Evolutionary conservation across 1,140 invertebrate genomes (phyloP), one percentile per base, ranked within the genome.

Genomic region (Heterodera carotae): DNA sequence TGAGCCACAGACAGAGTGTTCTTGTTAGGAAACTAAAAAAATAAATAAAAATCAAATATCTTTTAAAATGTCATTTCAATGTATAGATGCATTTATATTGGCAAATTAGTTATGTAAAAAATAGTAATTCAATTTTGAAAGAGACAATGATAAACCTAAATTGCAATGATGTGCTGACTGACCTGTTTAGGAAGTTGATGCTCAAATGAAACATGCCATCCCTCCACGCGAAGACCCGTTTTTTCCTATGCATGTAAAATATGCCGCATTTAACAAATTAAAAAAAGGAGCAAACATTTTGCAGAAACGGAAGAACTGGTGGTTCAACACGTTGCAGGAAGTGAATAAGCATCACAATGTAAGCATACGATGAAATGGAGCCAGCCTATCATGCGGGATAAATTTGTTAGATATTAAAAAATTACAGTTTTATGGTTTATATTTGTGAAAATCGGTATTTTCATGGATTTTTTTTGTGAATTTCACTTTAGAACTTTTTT

Each of bases 301-400:
- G 76, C 27, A 77, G 53, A 77, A 53, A 77, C 15, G 74, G 56
- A 6, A 77, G 36, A 2, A 77, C 29, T 8, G 76, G 76, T 18
- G 76, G 76, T 18, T 77, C 25, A 36, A 29, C n/a, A 33, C 48
- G 76, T 36, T 77, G 76, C 34, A 77, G 59, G 53, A 53, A 77
- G 31, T 66, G 31, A 56, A 77, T 74, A 22, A 77, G 43, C 70
- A 77, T 77, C 31, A 77, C 62, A 33, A 69, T 78, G 69, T 74
- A 74, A 25, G 71, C 71, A 75, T 78, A 60, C 29, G 69, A 75
- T 31, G 64, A 75, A 25, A 66, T 53, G 25, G 36, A 66, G 34
- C 39, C 53, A 4, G 27, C 34, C 53, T 70, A n/a, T n/a, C n/a
- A n/a, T n/a, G n/a, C n/a, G n/a, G n/a, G n/a, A n/a, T n/a, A n/a